Evolutionary conservation across 2,797 vertebrate genomes (phyloP), one percentile per base, ranked within the genome.

Genomic region (Ctenochaetus hawaiiensis): DNA sequence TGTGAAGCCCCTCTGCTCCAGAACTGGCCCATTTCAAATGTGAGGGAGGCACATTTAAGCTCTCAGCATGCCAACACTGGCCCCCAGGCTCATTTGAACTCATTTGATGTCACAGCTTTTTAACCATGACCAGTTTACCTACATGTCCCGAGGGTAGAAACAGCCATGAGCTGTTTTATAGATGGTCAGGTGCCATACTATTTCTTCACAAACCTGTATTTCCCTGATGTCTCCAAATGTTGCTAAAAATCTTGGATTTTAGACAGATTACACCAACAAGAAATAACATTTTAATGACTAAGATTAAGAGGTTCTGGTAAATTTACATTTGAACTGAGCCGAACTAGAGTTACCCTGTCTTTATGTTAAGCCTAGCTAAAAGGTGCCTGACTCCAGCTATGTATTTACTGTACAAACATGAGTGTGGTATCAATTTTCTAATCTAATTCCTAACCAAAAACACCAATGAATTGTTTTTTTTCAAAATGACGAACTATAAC

Each of bases 11-110:
- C 53, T 78, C 65, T 72, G 52, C 67, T 80, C 30, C 68, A 45
- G 49, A 68, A 70, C 77, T 83, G 82, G 81, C 58, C 61, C 26
- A 11, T 80, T 83, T 89, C 54, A 85, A 86, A 86, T 26, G 78
- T 22, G 63, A 79, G 77, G 80, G 80, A 77, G 84, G 77, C 39
- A 69, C 47, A 0, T 77, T 26, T 63, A 53, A 56, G 72, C 53
- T 17, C 44, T 74, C 23, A 37, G 58, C 69, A 48, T 72, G 56
- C 77, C 66, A 60, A 43, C 57, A 51, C 45, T 20, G 61, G 74
- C 67, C 73, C 52, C 66, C n/a, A 26, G 61, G 62, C 60, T 80
- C 56, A 67, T 84, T 84, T 69, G 44, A 78, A 67, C 75, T 73
- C 59, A 71, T 81, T 61, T 83, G 37, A 82, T 75, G 81, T 72